Percentiles rank a stretch among this genome's conserved stretches.
These are phyloP conservation scores for Hemithea aestivaria DNA, from an alignment of 2,888 invertebrate species.

Conservation along the genomic window DNA sequence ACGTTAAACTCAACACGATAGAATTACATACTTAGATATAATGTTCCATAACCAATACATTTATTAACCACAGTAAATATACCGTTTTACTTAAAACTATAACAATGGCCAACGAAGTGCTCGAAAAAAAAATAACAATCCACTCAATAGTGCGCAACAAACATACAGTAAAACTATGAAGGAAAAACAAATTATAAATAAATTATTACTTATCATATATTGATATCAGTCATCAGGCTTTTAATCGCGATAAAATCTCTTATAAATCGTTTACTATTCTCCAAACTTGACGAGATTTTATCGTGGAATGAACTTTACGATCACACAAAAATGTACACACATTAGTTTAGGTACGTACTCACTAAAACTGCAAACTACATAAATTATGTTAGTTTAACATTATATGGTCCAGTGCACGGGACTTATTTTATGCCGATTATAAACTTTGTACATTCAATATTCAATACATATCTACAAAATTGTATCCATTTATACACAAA, in stretches of 20 bases:
- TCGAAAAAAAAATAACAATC: constrained; percentile 57
- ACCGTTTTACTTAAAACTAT: constrained; percentile 47
- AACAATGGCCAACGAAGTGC: constrained; percentile 72
- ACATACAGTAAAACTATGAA: constrained; percentile 41
- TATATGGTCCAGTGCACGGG: constrained; percentile 6
- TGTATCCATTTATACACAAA: constrained; percentile 10
- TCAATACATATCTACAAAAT: constrained; percentile 9
- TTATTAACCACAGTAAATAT: constrained; percentile 59
- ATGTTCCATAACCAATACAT: constrained; percentile 68
- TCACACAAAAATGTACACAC: constrained; percentile 12
- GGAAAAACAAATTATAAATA: constrained; percentile 24
- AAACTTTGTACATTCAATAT: constrained; percentile 8
- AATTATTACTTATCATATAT: constrained; percentile 24
- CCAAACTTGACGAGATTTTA: constrained; percentile 21
- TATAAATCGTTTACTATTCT: constrained; percentile 21
- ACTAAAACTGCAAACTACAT: constrained; percentile 2
- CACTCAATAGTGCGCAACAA: constrained; percentile 68
- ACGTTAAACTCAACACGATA: constrained; percentile 52
- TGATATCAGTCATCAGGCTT: constrained; percentile 28
- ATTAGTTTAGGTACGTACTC: constrained; percentile 4
- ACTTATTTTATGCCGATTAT: constrained; percentile 1
- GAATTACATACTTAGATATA: constrained; percentile 41
- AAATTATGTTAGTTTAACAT: constrained; percentile 1
- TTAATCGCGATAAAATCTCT: constrained; percentile 31
- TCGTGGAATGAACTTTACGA: constrained; percentile 22